phyloP scores from a whole-genome alignment of 2,113 vertebrate species.

The Struthio camelus region DNA sequence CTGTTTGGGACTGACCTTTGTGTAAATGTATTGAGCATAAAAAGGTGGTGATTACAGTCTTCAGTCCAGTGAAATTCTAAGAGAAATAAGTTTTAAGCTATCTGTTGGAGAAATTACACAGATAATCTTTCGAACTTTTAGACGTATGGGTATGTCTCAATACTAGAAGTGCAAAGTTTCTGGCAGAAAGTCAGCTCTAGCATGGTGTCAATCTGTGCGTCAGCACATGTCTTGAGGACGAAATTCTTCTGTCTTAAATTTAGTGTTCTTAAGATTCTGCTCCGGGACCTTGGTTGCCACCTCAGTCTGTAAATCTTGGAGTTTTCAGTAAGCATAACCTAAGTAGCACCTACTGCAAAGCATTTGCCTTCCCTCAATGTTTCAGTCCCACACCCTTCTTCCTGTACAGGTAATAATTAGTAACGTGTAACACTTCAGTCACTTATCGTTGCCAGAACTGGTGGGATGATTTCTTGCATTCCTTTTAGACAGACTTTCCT shows the following conservation, averaged over 20 bases:
- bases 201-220: background rate
- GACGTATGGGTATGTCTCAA: background rate
- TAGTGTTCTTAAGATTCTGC: background rate
- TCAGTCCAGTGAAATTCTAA: background rate
- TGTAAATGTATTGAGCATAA: background rate
- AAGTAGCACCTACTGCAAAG: background rate
- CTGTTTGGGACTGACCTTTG: background rate
- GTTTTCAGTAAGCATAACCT: background rate
- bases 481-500: background rate
- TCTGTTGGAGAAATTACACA: background rate
- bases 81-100: background rate
- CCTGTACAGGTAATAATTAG: background rate
- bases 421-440: background rate
- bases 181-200: background rate
- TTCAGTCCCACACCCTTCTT: background rate
- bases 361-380: background rate
- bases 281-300: background rate
- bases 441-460: background rate
- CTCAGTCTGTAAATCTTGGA: background rate
- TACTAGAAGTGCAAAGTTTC: background rate
- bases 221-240: fast-evolving
- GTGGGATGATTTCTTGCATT: background rate
- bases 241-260: background rate
- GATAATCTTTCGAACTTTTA: background rate
- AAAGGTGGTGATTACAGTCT: background rate